A percentile compares a stretch with the other conserved stretches of the same genome.
These are phyloP conservation scores for Ennomos fuscantarius DNA, from an alignment of 2,888 invertebrate species.

Conservation along the genomic window DNA sequence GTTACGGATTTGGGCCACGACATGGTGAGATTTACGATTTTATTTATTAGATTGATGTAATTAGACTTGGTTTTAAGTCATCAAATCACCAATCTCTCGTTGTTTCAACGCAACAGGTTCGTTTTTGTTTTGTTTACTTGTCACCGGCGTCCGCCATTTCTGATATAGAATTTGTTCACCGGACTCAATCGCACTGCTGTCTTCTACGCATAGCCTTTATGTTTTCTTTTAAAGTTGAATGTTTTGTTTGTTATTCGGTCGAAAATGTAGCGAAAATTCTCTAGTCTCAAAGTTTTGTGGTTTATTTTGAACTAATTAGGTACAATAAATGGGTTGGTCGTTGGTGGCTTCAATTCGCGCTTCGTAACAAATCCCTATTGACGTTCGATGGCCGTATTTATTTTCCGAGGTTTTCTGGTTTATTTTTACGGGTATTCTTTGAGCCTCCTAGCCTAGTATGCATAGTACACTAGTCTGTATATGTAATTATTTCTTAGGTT, in stretches of 20 bases:
- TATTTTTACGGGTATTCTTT: no score
- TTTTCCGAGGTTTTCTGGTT: no score
- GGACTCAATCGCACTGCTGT: slow-evolving; percentile 72
- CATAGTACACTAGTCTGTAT: no score
- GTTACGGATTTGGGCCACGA: slow-evolving; percentile 93
- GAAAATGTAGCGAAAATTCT: no score
- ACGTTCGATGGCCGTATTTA: no score
- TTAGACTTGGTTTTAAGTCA: slow-evolving; percentile 72
- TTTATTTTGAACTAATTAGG: no score
- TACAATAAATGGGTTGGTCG: no score
- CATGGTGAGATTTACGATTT: slow-evolving; percentile 86
- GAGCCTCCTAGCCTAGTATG: no score
- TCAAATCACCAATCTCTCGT: slow-evolving; percentile 60
- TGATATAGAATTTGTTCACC: slow-evolving; percentile 78
- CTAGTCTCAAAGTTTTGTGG: no score
- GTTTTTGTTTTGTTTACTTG: slow-evolving; percentile 86
- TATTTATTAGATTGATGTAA: slow-evolving; percentile 49
- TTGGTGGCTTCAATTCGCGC: no score
- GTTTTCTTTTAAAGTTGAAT: slow-evolving; percentile 3
- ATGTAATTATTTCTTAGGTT: no score
- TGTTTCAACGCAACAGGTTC: slow-evolving; percentile 85
- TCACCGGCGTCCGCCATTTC: slow-evolving; percentile 87
- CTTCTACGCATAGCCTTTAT: slow-evolving; percentile 12
- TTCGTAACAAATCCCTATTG: no score
- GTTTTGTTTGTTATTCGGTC: not conserved